Evolutionary conservation across 2,113 vertebrate genomes (phyloP), one percentile per base, ranked within the genome.

Genomic region (Scopus umbretta): DNA sequence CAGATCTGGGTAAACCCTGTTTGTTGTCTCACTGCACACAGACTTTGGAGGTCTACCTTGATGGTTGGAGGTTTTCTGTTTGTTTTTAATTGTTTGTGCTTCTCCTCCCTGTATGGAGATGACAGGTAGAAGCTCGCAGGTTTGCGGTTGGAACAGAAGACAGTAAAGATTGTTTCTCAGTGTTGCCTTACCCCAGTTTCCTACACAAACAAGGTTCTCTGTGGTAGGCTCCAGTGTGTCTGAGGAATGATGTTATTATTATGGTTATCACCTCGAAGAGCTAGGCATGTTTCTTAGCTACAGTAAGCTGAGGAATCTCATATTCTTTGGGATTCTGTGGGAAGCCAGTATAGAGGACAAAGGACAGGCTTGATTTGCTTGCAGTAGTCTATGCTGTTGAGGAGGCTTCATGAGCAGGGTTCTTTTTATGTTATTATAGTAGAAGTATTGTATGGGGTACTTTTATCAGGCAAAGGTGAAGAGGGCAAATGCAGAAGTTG

Each of bases 221-320:
- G 75, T 67, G 45, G 81, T 75, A 93, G 96, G 94, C 96, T 96
- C 94, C 94, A 79, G 62, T 58, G 56, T 96, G 96, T 95, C 96
- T 95, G 78, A 92, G 81, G 87, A 75, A 90, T 90, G 36, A 94
- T 90, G 82, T 93, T 94, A 85, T 94, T 96, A 72, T 50, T 87
- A 71, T 79, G 80, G 80, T 94, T 95, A 96, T 96, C 90, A 96
- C 93, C 81, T 96, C 0, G 0, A 87, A 96, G 74, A 58, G 50
- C 80, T 93, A 80, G 53, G 42, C 12, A 16, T 89, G 62, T 68
- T 91, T 94, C 95, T 89, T 52, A 91, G 47, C 55, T 84, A 32
- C 32, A 67, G 65, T 82, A 68, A 88, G 34, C 32, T 38, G 34
- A 82, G 49, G 52, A 80, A 75, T 94, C 59, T 91, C 87, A 55